Evolutionary conservation across 2,113 vertebrate species (phyloP).

Genomic region (Tychaedon coryphoeus): DNA sequence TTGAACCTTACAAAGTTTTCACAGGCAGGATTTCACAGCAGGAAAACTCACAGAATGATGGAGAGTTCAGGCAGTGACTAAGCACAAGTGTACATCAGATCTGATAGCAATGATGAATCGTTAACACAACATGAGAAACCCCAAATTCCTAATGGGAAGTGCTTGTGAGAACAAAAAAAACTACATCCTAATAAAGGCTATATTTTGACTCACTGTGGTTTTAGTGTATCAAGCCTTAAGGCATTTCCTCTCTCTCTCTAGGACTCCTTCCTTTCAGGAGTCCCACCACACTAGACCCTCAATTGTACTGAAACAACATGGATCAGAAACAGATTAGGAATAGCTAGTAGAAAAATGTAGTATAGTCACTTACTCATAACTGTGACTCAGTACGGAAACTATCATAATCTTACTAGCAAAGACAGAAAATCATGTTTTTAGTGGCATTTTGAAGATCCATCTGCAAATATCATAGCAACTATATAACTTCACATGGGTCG

Average conservation of each 20-base stretch:
- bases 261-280: not conserved
- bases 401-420: not conserved
- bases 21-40: not conserved
- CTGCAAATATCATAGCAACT: not conserved
- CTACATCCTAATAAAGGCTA: not conserved
- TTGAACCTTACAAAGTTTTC: not conserved
- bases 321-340: not conserved
- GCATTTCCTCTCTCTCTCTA: not conserved
- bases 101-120: accelerated
- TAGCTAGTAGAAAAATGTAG: not conserved
- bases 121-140: not conserved
- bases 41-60: not conserved
- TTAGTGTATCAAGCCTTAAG: not conserved
- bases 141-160: not conserved
- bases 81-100: not conserved
- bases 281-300: not conserved
- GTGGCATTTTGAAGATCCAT: not conserved
- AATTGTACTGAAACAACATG: not conserved
- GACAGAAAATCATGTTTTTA: not conserved
- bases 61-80: not conserved
- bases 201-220: not conserved
- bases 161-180: not conserved
- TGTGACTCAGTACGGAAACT: not conserved
- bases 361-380: not conserved
- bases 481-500: not conserved